Evolutionary conservation across 1,140 invertebrate genomes (phyloP), one percentile per base, ranked within the genome.

Genomic region (Lineus longissimus): DNA sequence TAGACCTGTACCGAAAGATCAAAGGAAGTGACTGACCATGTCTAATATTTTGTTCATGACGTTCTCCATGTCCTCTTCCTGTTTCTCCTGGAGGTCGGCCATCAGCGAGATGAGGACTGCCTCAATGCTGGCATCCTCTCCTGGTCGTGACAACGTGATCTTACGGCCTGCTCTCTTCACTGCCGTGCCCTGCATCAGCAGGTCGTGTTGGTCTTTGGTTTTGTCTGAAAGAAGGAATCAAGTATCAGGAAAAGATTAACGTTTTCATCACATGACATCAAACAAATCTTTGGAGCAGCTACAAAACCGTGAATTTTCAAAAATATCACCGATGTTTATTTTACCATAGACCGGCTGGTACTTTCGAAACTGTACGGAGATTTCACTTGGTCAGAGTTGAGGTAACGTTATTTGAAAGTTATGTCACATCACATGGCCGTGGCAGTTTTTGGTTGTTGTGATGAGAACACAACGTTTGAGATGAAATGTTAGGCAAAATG

Each of bases 41-140:
- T 36, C 33, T 15, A 36, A 15, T 36, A 36, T 36, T 15, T 7
- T 36, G 6, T 36, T 51, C 47, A 51, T 22, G 36, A 51, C 23
- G 15, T 45, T 69, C 55, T 74, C 70, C 31, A 72, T 70, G 19
- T 79, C 74, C 30, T 43, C 36, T 30, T 73, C 71, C 61, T 77
- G 77, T 41, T 67, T 47, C 27, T 68, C 58, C 19, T 76, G 56
- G 1, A 79, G 65, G 31, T 71, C 69, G n/a, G 74, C 71, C 65
- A 78, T 70, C 25, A 76, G 45, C 23, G 66, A 62, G 33, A 66
- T 31, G 43, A 65, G 25, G 22, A 70, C 47, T 15, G 66, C 43
- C 23, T 60, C 61, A 41, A 64, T 17, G 19, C 55, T 25, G 33
- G 27, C 41, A 1, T 36, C 29, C 22, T 57, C 43, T 19, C 29